phyloP scores from a whole-genome alignment of 2,797 vertebrate species.

The Pelodytes ibericus region DNA sequence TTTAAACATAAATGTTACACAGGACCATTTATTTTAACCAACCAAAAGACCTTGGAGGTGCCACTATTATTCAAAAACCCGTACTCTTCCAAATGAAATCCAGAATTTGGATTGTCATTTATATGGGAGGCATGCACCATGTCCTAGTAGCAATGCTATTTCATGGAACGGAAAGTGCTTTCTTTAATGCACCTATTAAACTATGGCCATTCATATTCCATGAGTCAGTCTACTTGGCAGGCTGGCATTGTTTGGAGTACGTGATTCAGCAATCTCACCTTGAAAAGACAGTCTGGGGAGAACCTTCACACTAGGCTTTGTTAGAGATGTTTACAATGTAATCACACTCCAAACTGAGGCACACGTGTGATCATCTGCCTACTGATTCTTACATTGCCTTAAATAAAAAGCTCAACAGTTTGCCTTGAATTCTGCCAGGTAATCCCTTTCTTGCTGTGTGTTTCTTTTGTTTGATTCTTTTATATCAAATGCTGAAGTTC shows the following conservation, averaged over 20 bases:
- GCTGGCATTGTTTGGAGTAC: background rate
- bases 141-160: slow-evolving; percentile 10
- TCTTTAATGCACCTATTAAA: slow-evolving; percentile 6
- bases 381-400: background rate
- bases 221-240: slow-evolving; percentile 29
- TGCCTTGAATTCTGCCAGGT: background rate
- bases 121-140: slow-evolving; percentile 13
- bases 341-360: background rate
- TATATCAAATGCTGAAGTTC: background rate
- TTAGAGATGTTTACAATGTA: background rate
- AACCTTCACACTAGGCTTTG: too few species aligned
- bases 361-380: background rate
- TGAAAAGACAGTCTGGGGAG: slow-evolving; percentile 1
- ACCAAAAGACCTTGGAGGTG: slow-evolving; percentile 7
- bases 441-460: background rate
- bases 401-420: slow-evolving; percentile 1
- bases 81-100: background rate
- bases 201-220: slow-evolving; percentile 21
- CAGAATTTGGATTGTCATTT: too few species aligned
- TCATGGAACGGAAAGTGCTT: slow-evolving; percentile 10
- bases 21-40: slow-evolving; percentile 28
- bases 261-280: slow-evolving; percentile 13
- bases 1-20: background rate
- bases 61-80: background rate
- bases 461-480: background rate